Evolutionary conservation across 2,888 invertebrate species (phyloP), one percentile per base, ranked within the genome.

Genomic region (Steinernema carpocapsae): DNA sequence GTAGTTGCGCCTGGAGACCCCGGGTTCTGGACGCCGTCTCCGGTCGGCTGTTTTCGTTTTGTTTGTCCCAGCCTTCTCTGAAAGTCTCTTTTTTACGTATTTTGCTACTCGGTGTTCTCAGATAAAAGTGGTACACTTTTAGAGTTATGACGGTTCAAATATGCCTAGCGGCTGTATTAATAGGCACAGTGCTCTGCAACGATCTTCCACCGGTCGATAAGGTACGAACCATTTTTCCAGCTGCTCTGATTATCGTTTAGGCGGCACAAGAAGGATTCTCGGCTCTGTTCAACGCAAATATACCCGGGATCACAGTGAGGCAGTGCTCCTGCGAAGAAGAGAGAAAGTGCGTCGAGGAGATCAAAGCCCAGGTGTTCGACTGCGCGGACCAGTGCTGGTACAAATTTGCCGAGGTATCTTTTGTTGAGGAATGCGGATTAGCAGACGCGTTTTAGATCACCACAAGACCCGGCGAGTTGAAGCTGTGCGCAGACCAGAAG

Each of bases 221-320:
- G 37, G 64, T 64, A 6, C 6, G 17, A 6, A 1, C 26, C 2
- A 29, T 56, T n/a, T 14, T 64, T 29, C 32, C 32, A 64, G 29
- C 17, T 4, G 3, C 17, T 19, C 14, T 17, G 14, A 48, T 48
- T 48, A 6, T 17, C 3, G 72, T 79, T 72, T 52, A 80, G 80
- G 72, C 79, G 17, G 73, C 80, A 7, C 72, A 59, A 26, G 77
- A 79, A 45, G 78, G 76, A 2, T 56, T 64, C 17, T 76, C 76
- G n/a, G 45, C 80, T 19, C 72, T 80, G 29, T 70, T 51, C 6
- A 76, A 73, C n/a, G 71, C 80, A 6, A 45, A 70, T 42, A 80
- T 82, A 14, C 72, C 74, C 10, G 82, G 79, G 3, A 76, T 73
- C 6, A 75, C 75, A 32, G 22, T 73, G 14, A 29, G 73, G 59